phyloP scores from a whole-genome alignment of 2,888 invertebrate genomes.

The Ectropis crepuscularia region DNA sequence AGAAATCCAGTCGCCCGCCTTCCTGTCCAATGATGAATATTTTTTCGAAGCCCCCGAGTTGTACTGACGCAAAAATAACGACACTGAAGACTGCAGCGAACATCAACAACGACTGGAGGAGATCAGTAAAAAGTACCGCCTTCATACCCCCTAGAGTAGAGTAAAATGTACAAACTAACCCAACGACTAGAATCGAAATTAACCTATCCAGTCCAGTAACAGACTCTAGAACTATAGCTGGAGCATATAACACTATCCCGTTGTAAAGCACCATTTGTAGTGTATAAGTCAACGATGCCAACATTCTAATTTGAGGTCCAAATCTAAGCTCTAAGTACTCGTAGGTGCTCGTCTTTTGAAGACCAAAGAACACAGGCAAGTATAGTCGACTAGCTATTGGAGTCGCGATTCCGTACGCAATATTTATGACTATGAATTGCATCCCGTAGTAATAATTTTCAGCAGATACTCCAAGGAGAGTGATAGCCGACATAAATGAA shows the following conservation, averaged over 20 bases:
- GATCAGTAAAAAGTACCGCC: constrained; percentile 94
- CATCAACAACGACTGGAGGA: constrained; percentile 94
- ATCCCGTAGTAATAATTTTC: constrained; percentile 94
- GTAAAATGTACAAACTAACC: constrained; percentile 93
- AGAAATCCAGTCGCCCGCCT: constrained; percentile 89
- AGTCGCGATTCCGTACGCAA: constrained; percentile 90
- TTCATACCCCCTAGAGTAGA: constrained; percentile 96
- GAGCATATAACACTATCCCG: constrained; percentile 97
- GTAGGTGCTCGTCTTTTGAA: constrained; percentile 94
- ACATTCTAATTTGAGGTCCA: constrained; percentile 89
- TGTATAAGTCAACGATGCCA: constrained; percentile 93
- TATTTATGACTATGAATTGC: constrained; percentile 91
- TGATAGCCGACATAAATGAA: constrained; percentile 97
- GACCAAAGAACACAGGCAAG: constrained; percentile 93
- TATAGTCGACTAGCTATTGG: constrained; percentile 91
- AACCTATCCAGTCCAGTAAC: constrained; percentile 91
- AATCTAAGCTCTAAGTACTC: constrained; percentile 97
- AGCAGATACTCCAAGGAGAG: constrained; percentile 94
- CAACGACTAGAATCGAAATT: constrained; percentile 90
- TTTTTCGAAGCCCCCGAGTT: constrained; percentile 88
- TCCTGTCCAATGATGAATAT: constrained; percentile 89
- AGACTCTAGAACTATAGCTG: constrained; percentile 94
- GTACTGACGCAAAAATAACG: constrained; percentile 88
- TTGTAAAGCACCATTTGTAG: constrained; percentile 96
- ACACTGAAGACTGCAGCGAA: constrained; percentile 92